Conservation (phyloP, 1,140 invertebrate genomes). For the Procambarus clarkii region DNA sequence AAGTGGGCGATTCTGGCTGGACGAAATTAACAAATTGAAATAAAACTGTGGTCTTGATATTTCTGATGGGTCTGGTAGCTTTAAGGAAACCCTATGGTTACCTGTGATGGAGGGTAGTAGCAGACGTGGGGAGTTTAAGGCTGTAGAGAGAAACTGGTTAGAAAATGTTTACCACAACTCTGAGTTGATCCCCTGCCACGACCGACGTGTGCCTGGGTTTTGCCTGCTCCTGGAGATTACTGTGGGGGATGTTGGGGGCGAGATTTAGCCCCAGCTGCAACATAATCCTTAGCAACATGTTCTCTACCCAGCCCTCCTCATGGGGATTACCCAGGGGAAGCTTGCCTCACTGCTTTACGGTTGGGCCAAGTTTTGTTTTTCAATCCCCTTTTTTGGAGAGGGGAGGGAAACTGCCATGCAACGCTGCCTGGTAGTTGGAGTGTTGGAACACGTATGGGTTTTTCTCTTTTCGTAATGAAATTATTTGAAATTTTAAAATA, state of each 20-base stretch:
- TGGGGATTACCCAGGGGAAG: neutral
- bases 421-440: too few relatives aligned
- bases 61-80: too few relatives aligned
- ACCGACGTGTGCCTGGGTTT: neutral
- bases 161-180: conserved; percentile 8
- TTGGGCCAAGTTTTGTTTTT: neutral
- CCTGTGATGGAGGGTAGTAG: too few relatives aligned
- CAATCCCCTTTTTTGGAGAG: neutral
- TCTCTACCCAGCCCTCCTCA: neutral
- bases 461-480: too few relatives aligned
- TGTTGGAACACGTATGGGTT: too few relatives aligned
- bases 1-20: too few relatives aligned
- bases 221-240: neutral
- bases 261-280: neutral
- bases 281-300: conserved; percentile 11
- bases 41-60: too few relatives aligned
- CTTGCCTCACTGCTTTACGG: neutral
- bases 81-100: too few relatives aligned
- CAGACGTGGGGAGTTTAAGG: too few relatives aligned
- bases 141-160: neutral
- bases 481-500: too few relatives aligned
- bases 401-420: neutral
- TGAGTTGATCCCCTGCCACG: neutral
- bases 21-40: too few relatives aligned
- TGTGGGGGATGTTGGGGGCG: neutral